These are phyloP conservation scores for Anthoptus insignis DNA, from an alignment of 2,888 invertebrate genomes.

Conservation along the genomic window DNA sequence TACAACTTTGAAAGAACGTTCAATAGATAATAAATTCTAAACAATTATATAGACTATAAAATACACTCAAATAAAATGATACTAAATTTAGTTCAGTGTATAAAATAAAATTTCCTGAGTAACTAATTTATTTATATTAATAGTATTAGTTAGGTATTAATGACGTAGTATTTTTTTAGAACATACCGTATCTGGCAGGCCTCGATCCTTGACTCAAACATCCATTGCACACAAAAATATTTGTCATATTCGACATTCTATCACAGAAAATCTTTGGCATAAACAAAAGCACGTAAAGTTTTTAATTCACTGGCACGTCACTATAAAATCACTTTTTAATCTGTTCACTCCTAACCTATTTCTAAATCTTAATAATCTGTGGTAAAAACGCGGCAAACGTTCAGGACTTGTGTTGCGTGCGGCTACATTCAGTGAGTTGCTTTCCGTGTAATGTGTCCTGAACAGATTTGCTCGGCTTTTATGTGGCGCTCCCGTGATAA, in stretches of 20 bases:
- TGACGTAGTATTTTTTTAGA: conserved; percentile 9
- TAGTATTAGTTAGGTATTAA: background rate
- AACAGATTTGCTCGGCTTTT: conserved; percentile 83
- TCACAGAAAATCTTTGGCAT: conserved; percentile 37
- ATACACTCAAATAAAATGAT: no score
- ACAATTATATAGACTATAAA: conserved; percentile 12
- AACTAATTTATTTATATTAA: background rate
- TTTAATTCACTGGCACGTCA: conserved; percentile 63
- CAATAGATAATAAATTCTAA: no score
- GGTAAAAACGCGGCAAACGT: conserved; percentile 52
- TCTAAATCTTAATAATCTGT: conserved; percentile 45
- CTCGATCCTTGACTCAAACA: conserved; percentile 61
- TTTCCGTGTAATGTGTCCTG: conserved; percentile 83
- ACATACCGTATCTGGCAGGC: conserved; percentile 66
- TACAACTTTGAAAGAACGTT: no score
- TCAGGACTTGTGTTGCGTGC: conserved; percentile 61
- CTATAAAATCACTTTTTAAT: no score
- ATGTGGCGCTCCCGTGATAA: conserved; percentile 82
- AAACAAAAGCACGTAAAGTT: conserved; percentile 67
- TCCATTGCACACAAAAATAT: conserved; percentile 65
- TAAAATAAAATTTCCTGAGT: no score
- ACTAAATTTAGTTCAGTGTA: no score
- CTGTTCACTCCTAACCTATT: no score
- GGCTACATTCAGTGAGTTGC: conserved; percentile 79
- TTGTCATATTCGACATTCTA: conserved; percentile 63